Evolutionary conservation across 1,140 invertebrate species (phyloP), one percentile per base, ranked within the genome.

Genomic region (Bactericera cockerelli): DNA sequence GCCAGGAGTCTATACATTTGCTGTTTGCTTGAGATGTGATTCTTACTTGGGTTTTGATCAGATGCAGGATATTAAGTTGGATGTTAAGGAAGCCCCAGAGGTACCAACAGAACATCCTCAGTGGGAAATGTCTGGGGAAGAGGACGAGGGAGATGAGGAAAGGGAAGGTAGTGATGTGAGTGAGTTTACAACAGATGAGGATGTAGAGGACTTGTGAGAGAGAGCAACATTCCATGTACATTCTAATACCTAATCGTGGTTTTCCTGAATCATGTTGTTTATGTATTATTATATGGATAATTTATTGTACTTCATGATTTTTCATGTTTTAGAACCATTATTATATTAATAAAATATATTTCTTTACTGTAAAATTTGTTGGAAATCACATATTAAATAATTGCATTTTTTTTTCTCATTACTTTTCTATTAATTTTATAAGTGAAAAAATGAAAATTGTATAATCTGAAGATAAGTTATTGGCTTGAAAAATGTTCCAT

Each of bases 51-150:
- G 89, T 56, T 87, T 92, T 74, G 89, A 93, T 75, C 87, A 92
- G 70, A 80, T 86, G 61, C 82, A 89, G 70, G 89, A 94, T 70
- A 84, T 96, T 67, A 94, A 95, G 84, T 74, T 98, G 72, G 93
- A 97, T 72, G 93, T 97, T 26, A 90, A 96, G 71, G 90, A 96
- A 75, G 93, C 90, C 14, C 86, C 91, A 62, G 87, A 85, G 66
- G 78, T 93, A 65, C 86, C 86, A 33, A 84, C 84, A 33, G 89
- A 92, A 67, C 91, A 96, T 77, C 90, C 92, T 11, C 92, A 96
- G 73, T 97, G 93, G 93, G 91, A 96, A 63, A 86, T 93, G 64
- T 89, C 88, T 55, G 91, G 94, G 67, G 89, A 93, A 59, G 93
- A 96, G 69, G 87, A 89, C 57, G 89, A 93, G 36, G 61, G 56